phyloP scores from a whole-genome alignment of 2,797 vertebrate species.

The Lycodopsis pacificus region DNA sequence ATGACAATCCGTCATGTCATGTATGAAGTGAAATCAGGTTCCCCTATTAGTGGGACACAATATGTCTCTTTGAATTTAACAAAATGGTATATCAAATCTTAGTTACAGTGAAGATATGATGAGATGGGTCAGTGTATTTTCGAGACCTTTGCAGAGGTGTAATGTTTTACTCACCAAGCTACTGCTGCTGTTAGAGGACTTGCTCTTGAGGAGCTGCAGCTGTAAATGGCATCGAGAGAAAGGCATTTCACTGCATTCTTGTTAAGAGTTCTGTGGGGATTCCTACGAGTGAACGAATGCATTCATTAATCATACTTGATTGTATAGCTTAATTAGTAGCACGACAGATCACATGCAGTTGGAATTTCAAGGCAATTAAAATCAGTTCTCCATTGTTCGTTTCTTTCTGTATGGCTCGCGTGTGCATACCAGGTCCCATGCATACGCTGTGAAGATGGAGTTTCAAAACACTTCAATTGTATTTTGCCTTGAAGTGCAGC shows the following conservation, averaged over 20 bases:
- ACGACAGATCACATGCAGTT: slow-evolving; percentile 45
- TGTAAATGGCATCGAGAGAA: slow-evolving; percentile 12
- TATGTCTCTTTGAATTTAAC: slow-evolving; percentile 1
- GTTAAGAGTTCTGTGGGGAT: slow-evolving; percentile 47
- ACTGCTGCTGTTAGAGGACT: slow-evolving; percentile 2
- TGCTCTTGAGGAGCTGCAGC: slow-evolving; percentile 1
- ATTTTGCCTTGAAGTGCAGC: slow-evolving; percentile 22
- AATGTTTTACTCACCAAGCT: slow-evolving; percentile 1
- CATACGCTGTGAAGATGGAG: neutral
- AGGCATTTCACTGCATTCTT: slow-evolving; percentile 35
- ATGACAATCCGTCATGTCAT: neutral
- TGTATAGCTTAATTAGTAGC: slow-evolving; percentile 54
- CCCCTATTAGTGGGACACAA: neutral
- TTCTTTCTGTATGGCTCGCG: neutral
- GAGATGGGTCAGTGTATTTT: neutral
- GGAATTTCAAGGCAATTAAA: slow-evolving; percentile 66
- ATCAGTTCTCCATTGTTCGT: slow-evolving; percentile 41
- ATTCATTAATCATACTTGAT: slow-evolving; percentile 59
- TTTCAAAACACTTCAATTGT: slow-evolving; percentile 18
- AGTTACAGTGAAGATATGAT: neutral
- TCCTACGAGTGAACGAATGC: slow-evolving; percentile 40
- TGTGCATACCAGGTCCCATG: slow-evolving; percentile 13
- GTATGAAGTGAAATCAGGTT: neutral
- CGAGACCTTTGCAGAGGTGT: slow-evolving; percentile 22
- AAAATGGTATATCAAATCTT: neutral